Conservation (phyloP, 2,797 vertebrate species). For the Todus mexicanus region DNA sequence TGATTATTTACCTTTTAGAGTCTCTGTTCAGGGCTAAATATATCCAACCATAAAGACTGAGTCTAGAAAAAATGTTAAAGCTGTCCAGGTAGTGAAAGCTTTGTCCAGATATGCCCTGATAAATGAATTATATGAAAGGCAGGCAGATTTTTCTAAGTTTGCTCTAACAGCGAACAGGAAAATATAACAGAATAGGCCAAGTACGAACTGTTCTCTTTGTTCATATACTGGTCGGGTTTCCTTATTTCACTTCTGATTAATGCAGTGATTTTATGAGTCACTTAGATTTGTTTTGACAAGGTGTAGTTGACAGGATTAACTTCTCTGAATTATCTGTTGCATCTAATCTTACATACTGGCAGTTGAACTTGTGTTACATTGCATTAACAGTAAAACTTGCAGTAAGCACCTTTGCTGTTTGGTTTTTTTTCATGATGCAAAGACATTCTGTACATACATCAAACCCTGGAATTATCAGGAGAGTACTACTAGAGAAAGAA, state of each 20-base stretch:
- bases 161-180: background rate
- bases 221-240: background rate
- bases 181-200: background rate
- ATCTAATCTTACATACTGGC: background rate
- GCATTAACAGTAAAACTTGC: background rate
- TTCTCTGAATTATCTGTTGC: background rate
- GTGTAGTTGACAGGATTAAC: background rate
- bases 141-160: background rate
- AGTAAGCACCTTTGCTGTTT: background rate
- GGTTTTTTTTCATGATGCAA: background rate
- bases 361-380: background rate
- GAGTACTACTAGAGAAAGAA: background rate
- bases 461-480: background rate
- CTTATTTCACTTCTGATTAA: background rate
- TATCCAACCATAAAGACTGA: background rate
- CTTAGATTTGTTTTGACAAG: background rate
- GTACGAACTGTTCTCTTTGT: background rate
- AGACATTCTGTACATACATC: background rate
- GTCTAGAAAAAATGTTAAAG: constrained; percentile 18
- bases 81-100: background rate
- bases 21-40: constrained; percentile 31
- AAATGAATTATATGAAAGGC: constrained; percentile 16
- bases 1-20: background rate
- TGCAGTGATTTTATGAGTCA: background rate
- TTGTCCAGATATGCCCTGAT: background rate